Conservation (phyloP, 2,113 vertebrate genomes). For the Addax nasomaculatus region DNA sequence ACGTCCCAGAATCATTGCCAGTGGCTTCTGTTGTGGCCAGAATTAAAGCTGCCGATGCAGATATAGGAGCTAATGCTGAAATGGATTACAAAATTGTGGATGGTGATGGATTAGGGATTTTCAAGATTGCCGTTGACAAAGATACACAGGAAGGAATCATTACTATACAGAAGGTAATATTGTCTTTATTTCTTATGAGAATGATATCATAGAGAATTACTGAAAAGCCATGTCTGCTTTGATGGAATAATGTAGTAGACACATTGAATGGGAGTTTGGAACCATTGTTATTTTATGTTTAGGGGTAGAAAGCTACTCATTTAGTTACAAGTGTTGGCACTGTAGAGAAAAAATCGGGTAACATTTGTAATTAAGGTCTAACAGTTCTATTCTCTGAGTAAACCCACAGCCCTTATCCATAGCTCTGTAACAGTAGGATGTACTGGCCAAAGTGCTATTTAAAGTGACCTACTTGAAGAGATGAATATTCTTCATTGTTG, state of each 20-base stretch:
- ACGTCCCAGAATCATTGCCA: constrained; percentile 90
- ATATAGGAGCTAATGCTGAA: constrained; percentile 92
- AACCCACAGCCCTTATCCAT: neutral
- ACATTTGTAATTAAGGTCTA: neutral
- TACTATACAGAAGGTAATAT: constrained; percentile 89
- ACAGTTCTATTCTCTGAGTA: neutral
- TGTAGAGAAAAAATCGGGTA: neutral
- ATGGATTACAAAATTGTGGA: constrained; percentile 97
- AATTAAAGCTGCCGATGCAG: constrained; percentile 93
- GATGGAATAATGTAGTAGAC: neutral
- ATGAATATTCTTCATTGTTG: neutral
- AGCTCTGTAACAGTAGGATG: neutral
- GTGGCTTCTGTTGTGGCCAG: constrained; percentile 91
- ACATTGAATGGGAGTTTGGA: neutral
- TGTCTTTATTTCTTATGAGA: neutral
- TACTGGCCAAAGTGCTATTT: neutral
- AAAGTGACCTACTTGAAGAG: neutral
- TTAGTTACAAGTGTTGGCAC: neutral
- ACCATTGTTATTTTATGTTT: neutral
- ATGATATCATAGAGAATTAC: no score
- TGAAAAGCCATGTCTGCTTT: neutral
- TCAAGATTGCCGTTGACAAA: constrained; percentile 93
- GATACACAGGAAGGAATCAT: constrained; percentile 94
- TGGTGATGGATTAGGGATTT: constrained; percentile 88
- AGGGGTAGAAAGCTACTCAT: neutral